Conservation (phyloP, 2,797 vertebrate species). For the Acanthiza pusilla region DNA sequence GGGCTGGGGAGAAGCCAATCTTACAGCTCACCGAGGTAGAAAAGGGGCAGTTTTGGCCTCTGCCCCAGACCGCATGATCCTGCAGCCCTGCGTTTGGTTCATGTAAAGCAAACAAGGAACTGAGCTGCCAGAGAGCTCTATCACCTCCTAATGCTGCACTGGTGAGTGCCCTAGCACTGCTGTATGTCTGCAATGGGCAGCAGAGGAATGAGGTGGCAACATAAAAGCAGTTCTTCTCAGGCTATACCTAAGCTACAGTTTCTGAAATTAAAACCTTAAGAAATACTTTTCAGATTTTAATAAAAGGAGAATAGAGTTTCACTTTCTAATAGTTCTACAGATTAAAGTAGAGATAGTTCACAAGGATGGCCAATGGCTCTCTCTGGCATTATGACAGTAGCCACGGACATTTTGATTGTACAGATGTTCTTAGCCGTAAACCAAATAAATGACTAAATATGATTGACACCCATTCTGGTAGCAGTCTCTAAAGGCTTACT, state of each 20-base stretch:
- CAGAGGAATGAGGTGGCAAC: neutral
- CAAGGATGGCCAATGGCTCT: neutral
- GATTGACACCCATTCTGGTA: neutral
- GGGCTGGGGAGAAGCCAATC: neutral
- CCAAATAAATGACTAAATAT: neutral
- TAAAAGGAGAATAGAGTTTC: neutral
- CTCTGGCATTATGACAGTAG: neutral
- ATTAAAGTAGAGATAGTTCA: neutral
- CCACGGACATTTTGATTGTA: neutral
- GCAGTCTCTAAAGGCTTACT: neutral
- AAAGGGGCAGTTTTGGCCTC: neutral
- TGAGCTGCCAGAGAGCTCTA: neutral
- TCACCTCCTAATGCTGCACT: accelerated
- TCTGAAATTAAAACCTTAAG: neutral
- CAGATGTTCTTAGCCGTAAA: neutral
- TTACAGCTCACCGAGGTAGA: neutral
- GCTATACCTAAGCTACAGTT: neutral
- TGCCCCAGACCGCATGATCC: neutral
- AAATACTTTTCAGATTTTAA: neutral
- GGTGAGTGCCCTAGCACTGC: accelerated
- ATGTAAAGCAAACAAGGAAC: neutral
- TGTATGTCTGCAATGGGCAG: accelerated
- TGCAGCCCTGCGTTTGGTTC: neutral
- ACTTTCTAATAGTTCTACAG: neutral
- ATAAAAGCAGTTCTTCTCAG: neutral